phyloP scores from a whole-genome alignment of 23 tunicate genomes.

The Halocynthia roretzi region DNA sequence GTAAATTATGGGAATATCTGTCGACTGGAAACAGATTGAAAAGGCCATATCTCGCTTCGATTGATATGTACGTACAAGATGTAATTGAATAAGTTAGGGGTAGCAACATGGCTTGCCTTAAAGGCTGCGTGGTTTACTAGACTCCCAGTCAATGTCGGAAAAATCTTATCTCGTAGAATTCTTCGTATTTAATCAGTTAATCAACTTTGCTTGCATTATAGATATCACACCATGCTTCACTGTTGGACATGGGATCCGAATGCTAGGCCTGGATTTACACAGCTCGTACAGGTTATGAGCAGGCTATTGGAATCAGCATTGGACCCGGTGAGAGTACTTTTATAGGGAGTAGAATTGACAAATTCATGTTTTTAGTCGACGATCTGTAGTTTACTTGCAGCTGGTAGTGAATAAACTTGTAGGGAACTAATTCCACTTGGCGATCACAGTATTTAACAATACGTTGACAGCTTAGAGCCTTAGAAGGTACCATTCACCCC shows the following conservation, averaged over 20 bases:
- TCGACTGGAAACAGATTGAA: conserved; percentile 40
- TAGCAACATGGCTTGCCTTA: neutral
- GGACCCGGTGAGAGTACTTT: too few relatives aligned
- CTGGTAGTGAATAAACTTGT: too few relatives aligned
- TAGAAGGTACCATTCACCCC: too few relatives aligned
- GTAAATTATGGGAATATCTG: conserved; percentile 30
- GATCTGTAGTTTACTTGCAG: too few relatives aligned
- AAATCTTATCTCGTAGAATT: neutral
- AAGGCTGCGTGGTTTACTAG: neutral
- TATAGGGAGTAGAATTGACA: too few relatives aligned
- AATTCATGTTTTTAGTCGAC: too few relatives aligned
- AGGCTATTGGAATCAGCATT: too few relatives aligned
- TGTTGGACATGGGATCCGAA: conserved; percentile 69
- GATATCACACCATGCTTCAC: conserved; percentile 38
- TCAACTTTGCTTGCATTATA: neutral
- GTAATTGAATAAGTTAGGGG: neutral
- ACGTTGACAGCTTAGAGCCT: too few relatives aligned
- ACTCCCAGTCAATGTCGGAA: neutral
- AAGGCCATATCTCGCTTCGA: conserved; percentile 40
- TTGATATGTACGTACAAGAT: conserved; percentile 5
- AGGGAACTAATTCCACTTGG: too few relatives aligned
- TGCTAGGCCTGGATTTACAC: conserved; percentile 40
- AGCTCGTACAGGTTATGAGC: conserved; percentile 19
- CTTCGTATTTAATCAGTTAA: neutral
- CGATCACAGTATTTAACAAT: too few relatives aligned